These are phyloP conservation scores for Drosophila pegasa DNA, from an alignment of 2,888 invertebrate species.

Conservation along the genomic window DNA sequence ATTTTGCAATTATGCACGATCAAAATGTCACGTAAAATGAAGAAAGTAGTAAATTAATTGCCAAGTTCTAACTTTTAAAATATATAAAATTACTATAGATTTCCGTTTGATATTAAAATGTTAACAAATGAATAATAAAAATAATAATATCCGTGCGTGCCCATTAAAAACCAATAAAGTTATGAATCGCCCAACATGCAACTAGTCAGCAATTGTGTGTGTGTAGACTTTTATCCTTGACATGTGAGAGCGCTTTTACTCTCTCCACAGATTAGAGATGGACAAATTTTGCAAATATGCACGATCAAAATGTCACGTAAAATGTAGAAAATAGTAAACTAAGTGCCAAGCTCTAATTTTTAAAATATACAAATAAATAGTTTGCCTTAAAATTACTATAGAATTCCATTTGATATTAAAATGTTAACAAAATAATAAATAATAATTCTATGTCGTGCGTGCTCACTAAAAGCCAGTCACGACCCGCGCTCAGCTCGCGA, in stretches of 20 bases:
- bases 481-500: slow-evolving; percentile 16
- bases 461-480: background rate
- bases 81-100: background rate
- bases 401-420: background rate
- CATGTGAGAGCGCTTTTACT: slow-evolving; percentile 12
- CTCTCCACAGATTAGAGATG: slow-evolving; percentile 9
- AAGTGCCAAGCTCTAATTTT: too few relatives aligned
- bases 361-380: too few relatives aligned
- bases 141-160: too few relatives aligned
- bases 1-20: background rate
- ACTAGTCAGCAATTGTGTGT: too few relatives aligned
- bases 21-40: background rate
- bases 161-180: too few relatives aligned
- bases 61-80: background rate
- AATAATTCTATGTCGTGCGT: background rate
- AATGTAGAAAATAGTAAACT: background rate
- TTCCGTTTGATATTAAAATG: background rate
- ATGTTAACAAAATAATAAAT: background rate
- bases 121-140: too few relatives aligned
- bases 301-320: background rate
- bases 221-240: slow-evolving; percentile 42
- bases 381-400: background rate
- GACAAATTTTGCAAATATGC: background rate
- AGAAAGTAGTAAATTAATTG: background rate
- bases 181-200: too few relatives aligned